Evolutionary conservation across 2,888 invertebrate genomes (phyloP), one percentile per base, ranked within the genome.

Genomic region (Plemyria rubiginata): DNA sequence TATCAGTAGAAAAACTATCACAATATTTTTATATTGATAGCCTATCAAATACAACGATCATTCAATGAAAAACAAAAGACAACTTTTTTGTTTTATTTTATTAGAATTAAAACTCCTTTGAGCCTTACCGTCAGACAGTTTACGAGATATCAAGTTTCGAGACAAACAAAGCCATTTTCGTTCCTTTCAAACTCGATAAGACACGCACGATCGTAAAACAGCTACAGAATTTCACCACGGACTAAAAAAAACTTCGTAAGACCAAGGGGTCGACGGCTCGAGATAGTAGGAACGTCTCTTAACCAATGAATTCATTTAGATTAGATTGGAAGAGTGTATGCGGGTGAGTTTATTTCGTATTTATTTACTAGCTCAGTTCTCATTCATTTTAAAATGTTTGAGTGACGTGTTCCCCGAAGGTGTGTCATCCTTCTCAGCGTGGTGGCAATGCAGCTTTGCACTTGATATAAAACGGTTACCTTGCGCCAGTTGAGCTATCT

Each of bases 181-280:
- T 53, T 54, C 13, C 29, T 55, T 60, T 49, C 12, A 28, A 32
- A 60, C 22, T 40, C 4, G 60, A 62, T 66, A 58, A 62, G 49
- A 46, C 66, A 70, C 62, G 66, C 60, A 41, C 65, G 51, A 51
- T 38, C 55, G 22, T 70, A 56, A 66, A 63, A 50, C 54, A 46
- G 43, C 36, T 54, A 52, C 61, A 46, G 55, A 52, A 62, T 60
- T 54, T 13, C 16, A 49, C 51, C 43, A 50, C 60, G 41, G 54
- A 54, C 4, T 22, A 40, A 53, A 55, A 49, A 53, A 45, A 12
- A 53, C 52, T 38, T 45, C 1, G 32, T 28, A 54, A 57, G 41
- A 53, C 54, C 15, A 8, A 56, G 32, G 50, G 70, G 64, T 66
- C 62, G 61, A 61, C 64, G 68, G 8, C 56, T 67, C 57, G n/a